Conservation (phyloP, 2,888 invertebrate genomes). For the Saturnia japonica region DNA sequence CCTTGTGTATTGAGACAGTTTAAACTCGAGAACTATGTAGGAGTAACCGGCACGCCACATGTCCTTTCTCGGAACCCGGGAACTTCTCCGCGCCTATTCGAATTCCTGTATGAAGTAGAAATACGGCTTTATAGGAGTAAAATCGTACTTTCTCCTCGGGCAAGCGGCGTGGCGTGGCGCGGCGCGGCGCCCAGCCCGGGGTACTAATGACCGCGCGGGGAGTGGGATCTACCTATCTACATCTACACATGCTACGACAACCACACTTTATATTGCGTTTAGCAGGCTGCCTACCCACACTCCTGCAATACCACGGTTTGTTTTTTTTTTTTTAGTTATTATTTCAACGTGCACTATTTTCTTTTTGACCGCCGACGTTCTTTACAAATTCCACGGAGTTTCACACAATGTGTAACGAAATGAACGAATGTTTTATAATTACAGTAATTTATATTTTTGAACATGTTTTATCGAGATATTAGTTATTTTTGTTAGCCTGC, state of each 20-base stretch:
- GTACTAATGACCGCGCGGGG: conserved; percentile 82
- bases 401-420: conserved; percentile 31
- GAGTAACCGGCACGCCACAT: conserved; percentile 68
- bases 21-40: conserved; percentile 77
- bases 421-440: conserved; percentile 33
- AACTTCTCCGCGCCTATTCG: conserved; percentile 74
- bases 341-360: conserved; percentile 76
- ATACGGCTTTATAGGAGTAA: conserved; percentile 82
- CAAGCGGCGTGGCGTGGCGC: conserved; percentile 55
- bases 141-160: conserved; percentile 81
- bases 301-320: conserved; percentile 60
- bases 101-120: conserved; percentile 82
- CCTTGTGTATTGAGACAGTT: conserved; percentile 71
- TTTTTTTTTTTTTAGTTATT: conserved; percentile 71
- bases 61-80: conserved; percentile 74
- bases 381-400: conserved; percentile 35
- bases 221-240: conserved; percentile 66
- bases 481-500: conserved; percentile 17
- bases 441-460: conserved; percentile 9
- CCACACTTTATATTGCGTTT: conserved; percentile 81
- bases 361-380: conserved; percentile 60
- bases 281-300: conserved; percentile 77
- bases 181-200: conserved; percentile 51
- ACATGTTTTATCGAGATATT: conserved; percentile 11
- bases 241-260: conserved; percentile 73